These are phyloP conservation scores for Neoaliturus tenellus DNA, from an alignment of 2,888 invertebrate species.

Conservation along the genomic window DNA sequence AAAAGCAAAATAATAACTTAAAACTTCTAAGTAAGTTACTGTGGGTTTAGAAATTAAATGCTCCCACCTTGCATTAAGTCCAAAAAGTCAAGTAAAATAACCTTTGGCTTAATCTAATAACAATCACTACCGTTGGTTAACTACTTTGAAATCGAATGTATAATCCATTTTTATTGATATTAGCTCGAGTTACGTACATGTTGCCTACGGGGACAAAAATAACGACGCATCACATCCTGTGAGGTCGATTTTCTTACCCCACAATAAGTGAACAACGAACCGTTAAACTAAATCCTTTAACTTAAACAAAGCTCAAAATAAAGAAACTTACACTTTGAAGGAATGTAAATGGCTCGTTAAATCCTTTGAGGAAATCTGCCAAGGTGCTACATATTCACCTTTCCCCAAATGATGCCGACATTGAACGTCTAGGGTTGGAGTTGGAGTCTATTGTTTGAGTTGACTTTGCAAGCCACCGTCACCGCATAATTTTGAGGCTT, in stretches of 20 bases:
- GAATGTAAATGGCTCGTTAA: slow-evolving; percentile 14
- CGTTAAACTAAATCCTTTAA: not conserved
- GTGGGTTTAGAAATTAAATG: too few relatives aligned
- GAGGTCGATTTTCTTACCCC: slow-evolving; percentile 50
- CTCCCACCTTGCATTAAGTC: too few relatives aligned
- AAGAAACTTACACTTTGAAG: slow-evolving; percentile 45
- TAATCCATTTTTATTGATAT: too few relatives aligned
- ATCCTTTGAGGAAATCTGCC: not conserved
- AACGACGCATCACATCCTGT: slow-evolving; percentile 54
- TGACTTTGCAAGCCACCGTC: slow-evolving; percentile 64
- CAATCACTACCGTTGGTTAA: too few relatives aligned
- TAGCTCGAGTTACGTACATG: slow-evolving; percentile 7
- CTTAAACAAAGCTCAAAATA: not conserved
- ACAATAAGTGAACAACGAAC: not conserved
- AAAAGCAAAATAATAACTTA: too few relatives aligned
- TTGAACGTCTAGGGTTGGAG: slow-evolving; percentile 57
- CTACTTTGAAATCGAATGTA: too few relatives aligned
- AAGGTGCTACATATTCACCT: slow-evolving; percentile 57
- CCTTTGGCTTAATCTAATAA: too few relatives aligned
- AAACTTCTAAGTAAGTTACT: too few relatives aligned
- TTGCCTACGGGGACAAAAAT: slow-evolving; percentile 51
- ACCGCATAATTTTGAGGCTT: slow-evolving; percentile 60
- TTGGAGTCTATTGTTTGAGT: slow-evolving; percentile 65
- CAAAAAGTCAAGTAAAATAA: too few relatives aligned
- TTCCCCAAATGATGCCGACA: slow-evolving; percentile 59